phyloP scores from a whole-genome alignment of 2,888 invertebrate genomes.

The Gandaritis pyraliata region DNA sequence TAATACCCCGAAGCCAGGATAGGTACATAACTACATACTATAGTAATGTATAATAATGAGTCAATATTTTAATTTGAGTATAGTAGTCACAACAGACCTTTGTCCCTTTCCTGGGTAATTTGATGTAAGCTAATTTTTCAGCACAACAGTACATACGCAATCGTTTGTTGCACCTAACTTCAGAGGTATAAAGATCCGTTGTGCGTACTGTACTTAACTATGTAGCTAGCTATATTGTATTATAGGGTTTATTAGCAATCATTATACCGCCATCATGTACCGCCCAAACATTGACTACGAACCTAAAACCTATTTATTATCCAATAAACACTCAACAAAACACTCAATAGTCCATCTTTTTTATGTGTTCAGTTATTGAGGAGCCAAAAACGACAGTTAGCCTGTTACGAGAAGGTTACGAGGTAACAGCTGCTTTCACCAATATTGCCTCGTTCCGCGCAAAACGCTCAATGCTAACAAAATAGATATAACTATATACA shows the following conservation, averaged over 20 bases:
- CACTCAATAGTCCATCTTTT: slow-evolving; percentile 41
- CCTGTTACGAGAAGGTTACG: slow-evolving; percentile 56
- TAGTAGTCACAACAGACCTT: too few relatives aligned
- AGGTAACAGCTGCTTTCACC: slow-evolving; percentile 62
- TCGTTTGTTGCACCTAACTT: too few relatives aligned
- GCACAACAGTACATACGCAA: too few relatives aligned
- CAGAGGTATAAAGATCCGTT: too few relatives aligned
- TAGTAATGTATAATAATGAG: too few relatives aligned
- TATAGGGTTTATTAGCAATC: not conserved
- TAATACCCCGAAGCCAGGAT: too few relatives aligned
- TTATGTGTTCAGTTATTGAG: slow-evolving; percentile 44
- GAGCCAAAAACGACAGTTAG: slow-evolving; percentile 55
- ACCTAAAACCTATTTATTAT: slow-evolving; percentile 40
- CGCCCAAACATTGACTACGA: slow-evolving; percentile 28
- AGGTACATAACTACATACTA: too few relatives aligned
- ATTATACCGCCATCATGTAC: slow-evolving; percentile 5
- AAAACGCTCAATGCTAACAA: slow-evolving; percentile 67
- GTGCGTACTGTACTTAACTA: too few relatives aligned
- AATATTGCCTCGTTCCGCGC: slow-evolving; percentile 59
- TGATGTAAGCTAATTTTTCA: too few relatives aligned
- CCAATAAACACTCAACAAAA: slow-evolving; percentile 45
- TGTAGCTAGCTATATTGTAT: not conserved
- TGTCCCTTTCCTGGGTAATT: too few relatives aligned
- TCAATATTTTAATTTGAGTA: too few relatives aligned
- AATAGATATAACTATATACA: slow-evolving; percentile 48